Percentiles rank a stretch among this genome's conserved stretches.
Evolutionary conservation across 2,797 vertebrate genomes (phyloP).

Genomic region (Margarornis squamiger): DNA sequence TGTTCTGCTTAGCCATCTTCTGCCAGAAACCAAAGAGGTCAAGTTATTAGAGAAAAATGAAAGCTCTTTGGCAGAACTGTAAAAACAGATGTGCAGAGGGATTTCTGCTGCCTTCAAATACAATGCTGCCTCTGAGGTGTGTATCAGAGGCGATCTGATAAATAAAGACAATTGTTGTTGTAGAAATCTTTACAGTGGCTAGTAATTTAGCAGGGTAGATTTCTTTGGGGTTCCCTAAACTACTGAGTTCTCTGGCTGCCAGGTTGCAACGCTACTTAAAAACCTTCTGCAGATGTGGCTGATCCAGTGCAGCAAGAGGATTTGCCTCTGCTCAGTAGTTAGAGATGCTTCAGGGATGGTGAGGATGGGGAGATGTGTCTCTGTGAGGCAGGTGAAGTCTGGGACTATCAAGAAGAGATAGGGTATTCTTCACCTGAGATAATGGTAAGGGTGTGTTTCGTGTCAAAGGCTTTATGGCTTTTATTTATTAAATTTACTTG

Average conservation of each 20-base stretch:
- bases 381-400: neutral
- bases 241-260: neutral
- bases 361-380: neutral
- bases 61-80: constrained; percentile 64
- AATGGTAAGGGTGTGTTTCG: neutral
- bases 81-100: constrained; percentile 73
- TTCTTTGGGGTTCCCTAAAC: neutral
- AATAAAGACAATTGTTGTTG: neutral
- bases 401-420: neutral
- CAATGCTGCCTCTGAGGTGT: neutral
- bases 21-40: constrained; percentile 73
- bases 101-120: constrained; percentile 25
- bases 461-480: neutral
- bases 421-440: neutral
- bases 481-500: neutral
- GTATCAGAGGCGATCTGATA: neutral
- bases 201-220: neutral
- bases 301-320: neutral
- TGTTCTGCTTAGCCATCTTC: constrained; percentile 32
- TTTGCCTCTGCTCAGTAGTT: neutral
- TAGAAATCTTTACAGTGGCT: neutral
- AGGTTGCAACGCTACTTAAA: constrained; percentile 10
- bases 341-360: neutral
- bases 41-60: constrained; percentile 69
- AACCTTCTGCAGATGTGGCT: neutral